Evolutionary conservation across 2,113 vertebrate species (phyloP), one percentile per base, ranked within the genome.

Genomic region (Natator depressus): DNA sequence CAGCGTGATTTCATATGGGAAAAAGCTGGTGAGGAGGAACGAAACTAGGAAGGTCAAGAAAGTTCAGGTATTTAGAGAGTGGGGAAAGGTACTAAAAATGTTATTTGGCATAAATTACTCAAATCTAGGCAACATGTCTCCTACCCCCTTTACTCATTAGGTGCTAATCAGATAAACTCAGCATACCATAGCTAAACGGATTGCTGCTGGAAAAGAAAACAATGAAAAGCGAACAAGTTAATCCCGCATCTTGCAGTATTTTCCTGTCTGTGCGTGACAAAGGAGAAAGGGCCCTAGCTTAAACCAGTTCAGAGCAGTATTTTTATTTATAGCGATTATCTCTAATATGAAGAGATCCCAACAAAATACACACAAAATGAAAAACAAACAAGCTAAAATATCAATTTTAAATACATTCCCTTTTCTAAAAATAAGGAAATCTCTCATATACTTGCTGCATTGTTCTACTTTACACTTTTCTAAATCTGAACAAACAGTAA

Each of bases 151-250:
- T 95, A 93, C 93, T 97, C 97, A 95, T 96, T 97, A 97, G 94
- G 96, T 96, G 96, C 96, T 98, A 98, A 98, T 98, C 98, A 97
- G 98, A 98, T 98, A 98, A 98, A 98, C 95, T 97, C 97, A 97
- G 95, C 97, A 97, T 97, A 98, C 96, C 96, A 96, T 93, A 97
- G 96, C 86, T 96, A 98, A 98, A 98, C 96, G 97, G 97, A 98
- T 97, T 98, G 96, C 72, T 89, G 95, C 95, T 96, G 89, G 89
- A 97, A 98, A 96, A 97, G 94, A 97, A 98, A 97, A 98, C 98
- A 98, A 97, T 94, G 96, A 98, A 96, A 97, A 97, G 95, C 95
- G 96, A 98, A 98, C 95, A 95, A 97, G 93, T 93, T 98, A 98
- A 98, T 98, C 97, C 96, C 94, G 90, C 94, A 94, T 96, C 96